Base-by-base conservation (phyloP, 2,113 vertebrate genomes). In the Anser cygnoides region DNA sequence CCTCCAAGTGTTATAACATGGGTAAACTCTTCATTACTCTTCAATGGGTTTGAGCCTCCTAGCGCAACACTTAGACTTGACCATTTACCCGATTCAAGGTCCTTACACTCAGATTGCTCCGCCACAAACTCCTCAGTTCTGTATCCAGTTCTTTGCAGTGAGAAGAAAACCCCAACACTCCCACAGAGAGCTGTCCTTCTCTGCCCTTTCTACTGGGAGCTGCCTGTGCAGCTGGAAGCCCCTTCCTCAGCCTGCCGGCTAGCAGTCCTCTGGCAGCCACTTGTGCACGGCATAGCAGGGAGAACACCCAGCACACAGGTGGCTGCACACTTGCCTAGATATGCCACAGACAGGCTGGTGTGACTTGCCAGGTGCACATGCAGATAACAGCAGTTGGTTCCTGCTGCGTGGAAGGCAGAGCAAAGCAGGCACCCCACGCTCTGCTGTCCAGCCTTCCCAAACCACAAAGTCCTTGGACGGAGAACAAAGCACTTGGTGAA, bases 261-360 rank as follows among this genome's bases (percentile, higher is more conserved):
- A 6, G 0, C 25, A 9, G 0, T 19, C 19, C 44, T 3, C 37
- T 3, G 12, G 39, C 84, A 59, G 65, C 37, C 3, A 1, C 43
- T 3, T 4, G 9, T 2, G n/a, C 1, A 2, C 16, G 2, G 82
- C 17, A 1, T 0, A 0, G 23, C 62, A 46, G 39, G 44, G 67
- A 20, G 16, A 39, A 43, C 1, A 0, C 52, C 37, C 21, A 0
- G 5, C 2, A 4, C 63, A 6, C 35, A 3, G 2, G 29, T 5
- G 0, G 3, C 20, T 2, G 5, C 3, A 1, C 7, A 2, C 35
- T 6, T 6, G 39, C 23, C 37, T 1, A 3, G 43, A 5, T 1
- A 6, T 0, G 20, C 71, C 35, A 0, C 41, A 3, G 63, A 1
- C 2, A 1, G 39, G 77, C 66, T 25, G 54, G 1, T 15, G 31